Evolutionary conservation across 2,797 vertebrate genomes (phyloP).

Genomic region (Falco rusticolus): DNA sequence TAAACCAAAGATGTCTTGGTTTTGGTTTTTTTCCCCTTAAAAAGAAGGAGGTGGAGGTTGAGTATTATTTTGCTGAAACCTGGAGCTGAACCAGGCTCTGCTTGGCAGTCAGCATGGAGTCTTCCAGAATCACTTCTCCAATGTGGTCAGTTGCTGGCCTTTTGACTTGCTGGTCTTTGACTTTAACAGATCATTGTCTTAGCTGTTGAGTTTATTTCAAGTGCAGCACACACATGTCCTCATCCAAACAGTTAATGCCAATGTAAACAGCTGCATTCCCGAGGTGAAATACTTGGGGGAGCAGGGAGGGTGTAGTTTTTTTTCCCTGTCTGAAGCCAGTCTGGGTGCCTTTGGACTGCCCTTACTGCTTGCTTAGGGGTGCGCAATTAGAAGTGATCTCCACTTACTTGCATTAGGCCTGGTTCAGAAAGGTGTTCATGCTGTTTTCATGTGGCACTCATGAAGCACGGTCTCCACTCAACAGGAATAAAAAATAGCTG

Average conservation of each 20-base stretch:
- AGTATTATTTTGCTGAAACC: background rate
- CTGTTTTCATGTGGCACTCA: background rate
- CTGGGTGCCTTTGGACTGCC: background rate
- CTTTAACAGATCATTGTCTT: background rate
- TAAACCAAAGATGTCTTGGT: background rate
- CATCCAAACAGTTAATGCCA: background rate
- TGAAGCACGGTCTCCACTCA: background rate
- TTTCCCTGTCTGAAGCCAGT: background rate
- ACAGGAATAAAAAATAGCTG: background rate
- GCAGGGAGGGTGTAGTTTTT: background rate
- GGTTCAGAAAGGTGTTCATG: background rate
- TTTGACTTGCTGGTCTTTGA: constrained; percentile 28
- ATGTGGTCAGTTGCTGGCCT: background rate
- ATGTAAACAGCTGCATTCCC: background rate
- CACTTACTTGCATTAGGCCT: background rate
- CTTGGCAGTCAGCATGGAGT: background rate
- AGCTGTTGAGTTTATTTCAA: background rate
- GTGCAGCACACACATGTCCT: background rate
- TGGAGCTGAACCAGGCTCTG: background rate
- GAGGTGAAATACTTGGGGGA: background rate
- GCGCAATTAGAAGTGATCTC: background rate
- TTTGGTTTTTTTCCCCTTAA: too few relatives aligned
- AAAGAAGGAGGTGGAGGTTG: background rate
- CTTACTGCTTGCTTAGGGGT: background rate
- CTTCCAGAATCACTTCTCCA: background rate